Evolutionary conservation across 2,797 vertebrate genomes (phyloP), one percentile per base, ranked within the genome.

Genomic region (Eupleurogrammus muticus): DNA sequence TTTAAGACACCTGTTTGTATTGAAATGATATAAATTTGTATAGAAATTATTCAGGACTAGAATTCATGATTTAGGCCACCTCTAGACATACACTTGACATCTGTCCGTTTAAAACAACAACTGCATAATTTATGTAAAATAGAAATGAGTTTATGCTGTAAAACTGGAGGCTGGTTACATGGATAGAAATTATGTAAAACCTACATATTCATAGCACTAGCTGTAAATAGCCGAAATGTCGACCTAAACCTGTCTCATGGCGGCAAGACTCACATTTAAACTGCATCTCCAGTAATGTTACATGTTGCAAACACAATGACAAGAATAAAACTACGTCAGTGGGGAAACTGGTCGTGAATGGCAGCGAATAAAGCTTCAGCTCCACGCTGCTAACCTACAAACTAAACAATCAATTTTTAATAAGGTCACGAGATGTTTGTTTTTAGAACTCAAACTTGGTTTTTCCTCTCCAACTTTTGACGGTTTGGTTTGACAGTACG

Each of bases 401-500:
- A 42, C 9, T 3, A 13, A 58, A 14, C 1, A 12, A 1, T 0
- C 0, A 0, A 0, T 2, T 40, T 8, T 20, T 3, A 16, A 32
- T 10, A n/a, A 9, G 5, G 11, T 11, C 2, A 3, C 0, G 2
- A 4, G 1, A 21, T 16, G 10, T 47, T 36, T 13, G 8, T 5
- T 13, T 10, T 5, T 17, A 44, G 12, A 19, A 49, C 19, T 1
- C 2, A 0, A 10, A 32, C 24, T 9, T n/a, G n/a, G n/a, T n/a
- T n/a, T 17, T 2, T n/a, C 38, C 23, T 63, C 7, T 56, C 7
- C 11, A 2, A 66, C 28, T 78, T 75, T 60, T 40, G 24, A 40
- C 51, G 75, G 32, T 11, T 36, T 23, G 20, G 92, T 85, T 91
- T 90, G 89, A 94, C 93, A 50, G 85, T 91, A 88, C 89, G 75